A percentile compares a stretch with the other conserved stretches of the same genome.
These are phyloP conservation scores for Megalops atlanticus DNA, from an alignment of 2,113 vertebrate species.

Conservation along the genomic window DNA sequence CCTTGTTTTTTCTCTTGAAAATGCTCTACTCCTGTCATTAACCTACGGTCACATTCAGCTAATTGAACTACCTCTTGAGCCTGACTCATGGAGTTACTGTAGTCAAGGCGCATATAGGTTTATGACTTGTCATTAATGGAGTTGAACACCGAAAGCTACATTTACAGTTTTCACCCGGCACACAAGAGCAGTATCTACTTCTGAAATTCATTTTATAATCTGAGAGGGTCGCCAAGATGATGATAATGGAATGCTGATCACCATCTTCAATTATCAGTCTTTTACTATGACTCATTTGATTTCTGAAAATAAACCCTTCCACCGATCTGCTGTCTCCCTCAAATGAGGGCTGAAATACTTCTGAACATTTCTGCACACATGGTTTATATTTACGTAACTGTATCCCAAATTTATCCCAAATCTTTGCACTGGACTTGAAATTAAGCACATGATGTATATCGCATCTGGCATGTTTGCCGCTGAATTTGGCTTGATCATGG, in stretches of 20 bases:
- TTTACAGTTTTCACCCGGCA: neutral
- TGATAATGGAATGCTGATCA: neutral
- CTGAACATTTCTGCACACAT: neutral
- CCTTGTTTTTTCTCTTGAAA: neutral
- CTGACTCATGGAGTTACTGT: neutral
- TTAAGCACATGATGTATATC: neutral
- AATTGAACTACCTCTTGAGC: neutral
- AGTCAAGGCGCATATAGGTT: neutral
- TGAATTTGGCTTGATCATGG: neutral
- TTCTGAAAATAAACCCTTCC: neutral
- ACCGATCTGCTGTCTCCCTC: neutral
- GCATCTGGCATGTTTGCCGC: neutral
- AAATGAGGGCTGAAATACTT: neutral
- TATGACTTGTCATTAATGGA: neutral
- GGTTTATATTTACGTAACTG: neutral
- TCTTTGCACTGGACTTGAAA: neutral
- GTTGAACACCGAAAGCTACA: neutral
- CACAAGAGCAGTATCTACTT: neutral
- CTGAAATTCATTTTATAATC: too few species aligned
- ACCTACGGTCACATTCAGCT: neutral
- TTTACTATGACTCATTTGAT: neutral
- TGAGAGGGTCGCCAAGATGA: neutral
- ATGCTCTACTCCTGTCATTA: neutral
- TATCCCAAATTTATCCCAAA: neutral
- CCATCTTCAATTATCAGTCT: neutral